These are phyloP conservation scores for Sprattus sprattus DNA, from an alignment of 2,113 vertebrate species.

Conservation along the genomic window DNA sequence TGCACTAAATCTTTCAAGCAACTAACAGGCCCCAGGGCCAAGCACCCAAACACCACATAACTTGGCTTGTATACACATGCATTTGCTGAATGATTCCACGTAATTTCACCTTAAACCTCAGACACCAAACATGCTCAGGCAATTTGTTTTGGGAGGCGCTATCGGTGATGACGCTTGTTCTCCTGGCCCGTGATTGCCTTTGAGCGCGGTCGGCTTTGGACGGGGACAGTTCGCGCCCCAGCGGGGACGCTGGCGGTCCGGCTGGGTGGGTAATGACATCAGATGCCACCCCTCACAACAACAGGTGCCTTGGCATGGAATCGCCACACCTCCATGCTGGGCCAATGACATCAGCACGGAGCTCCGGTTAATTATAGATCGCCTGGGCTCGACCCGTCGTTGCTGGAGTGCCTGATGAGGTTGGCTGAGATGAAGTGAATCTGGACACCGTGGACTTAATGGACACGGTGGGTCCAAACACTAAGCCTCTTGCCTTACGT, in stretches of 20 bases:
- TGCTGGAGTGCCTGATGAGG: background rate
- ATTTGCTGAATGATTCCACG: background rate
- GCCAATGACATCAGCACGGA: constrained; percentile 99
- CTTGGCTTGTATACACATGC: background rate
- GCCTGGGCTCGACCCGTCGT: constrained; percentile 79
- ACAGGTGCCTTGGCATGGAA: constrained; percentile 99
- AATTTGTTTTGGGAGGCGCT: background rate
- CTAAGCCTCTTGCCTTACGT: background rate
- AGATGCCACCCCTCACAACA: constrained; percentile 99
- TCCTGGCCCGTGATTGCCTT: constrained; percentile 39
- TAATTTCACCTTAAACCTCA: background rate
- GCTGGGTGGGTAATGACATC: constrained; percentile 99
- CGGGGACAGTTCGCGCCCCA: constrained; percentile 96
- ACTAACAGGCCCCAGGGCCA: background rate
- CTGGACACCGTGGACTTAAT: background rate
- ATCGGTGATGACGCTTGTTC: constrained; percentile 24
- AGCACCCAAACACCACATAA: background rate
- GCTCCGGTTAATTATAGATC: constrained; percentile 98
- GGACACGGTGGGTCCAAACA: background rate
- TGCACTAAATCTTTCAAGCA: background rate
- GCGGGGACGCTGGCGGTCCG: constrained; percentile 91
- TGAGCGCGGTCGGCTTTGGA: constrained; percentile 68
- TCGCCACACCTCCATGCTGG: constrained; percentile 93
- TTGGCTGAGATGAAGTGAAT: background rate
- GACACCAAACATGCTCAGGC: background rate